phyloP scores from a whole-genome alignment of 2,888 invertebrate genomes.

The Alloplasta piceator region DNA sequence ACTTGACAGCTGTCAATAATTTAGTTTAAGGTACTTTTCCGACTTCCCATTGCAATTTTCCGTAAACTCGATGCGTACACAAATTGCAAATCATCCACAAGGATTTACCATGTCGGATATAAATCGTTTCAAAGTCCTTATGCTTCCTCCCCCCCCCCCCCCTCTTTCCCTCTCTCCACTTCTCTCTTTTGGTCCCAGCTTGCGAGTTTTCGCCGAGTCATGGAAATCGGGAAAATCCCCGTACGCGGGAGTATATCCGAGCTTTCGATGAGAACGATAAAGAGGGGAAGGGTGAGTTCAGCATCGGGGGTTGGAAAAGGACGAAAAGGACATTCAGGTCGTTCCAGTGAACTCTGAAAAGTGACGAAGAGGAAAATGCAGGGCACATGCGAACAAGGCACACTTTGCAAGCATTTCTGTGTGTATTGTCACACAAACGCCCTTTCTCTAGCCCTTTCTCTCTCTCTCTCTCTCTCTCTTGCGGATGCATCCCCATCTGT shows the following conservation, averaged over 20 bases:
- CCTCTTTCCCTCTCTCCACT: background rate
- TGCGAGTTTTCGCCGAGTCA: constrained; percentile 56
- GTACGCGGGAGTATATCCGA: constrained; percentile 1
- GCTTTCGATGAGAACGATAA: constrained; percentile 25
- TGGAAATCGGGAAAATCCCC: constrained; percentile 54
- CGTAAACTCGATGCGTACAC: background rate
- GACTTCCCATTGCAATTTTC: background rate
- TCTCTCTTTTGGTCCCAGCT: constrained; percentile 11
- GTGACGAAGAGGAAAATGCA: constrained; percentile 21
- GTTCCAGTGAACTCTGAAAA: constrained; percentile 44
- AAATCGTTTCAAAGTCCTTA: constrained; percentile 55
- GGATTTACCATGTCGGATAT: constrained; percentile 49
- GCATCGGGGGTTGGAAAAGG: background rate
- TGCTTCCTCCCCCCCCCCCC: background rate
- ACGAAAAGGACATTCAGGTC: constrained; percentile 46
- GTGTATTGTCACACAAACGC: constrained; percentile 2
- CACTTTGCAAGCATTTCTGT: constrained; percentile 28
- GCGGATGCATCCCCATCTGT: background rate
- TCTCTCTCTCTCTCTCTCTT: background rate
- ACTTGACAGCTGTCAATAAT: no score
- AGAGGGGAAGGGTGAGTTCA: background rate
- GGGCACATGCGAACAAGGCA: constrained; percentile 29
- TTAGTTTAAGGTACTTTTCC: no score
- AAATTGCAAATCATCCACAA: constrained; percentile 35
- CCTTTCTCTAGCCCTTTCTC: background rate